A percentile compares a stretch with the other conserved stretches of the same genome.
Evolutionary conservation across 2,888 invertebrate genomes (phyloP).

Genomic region (Acrobeloides nanus): DNA sequence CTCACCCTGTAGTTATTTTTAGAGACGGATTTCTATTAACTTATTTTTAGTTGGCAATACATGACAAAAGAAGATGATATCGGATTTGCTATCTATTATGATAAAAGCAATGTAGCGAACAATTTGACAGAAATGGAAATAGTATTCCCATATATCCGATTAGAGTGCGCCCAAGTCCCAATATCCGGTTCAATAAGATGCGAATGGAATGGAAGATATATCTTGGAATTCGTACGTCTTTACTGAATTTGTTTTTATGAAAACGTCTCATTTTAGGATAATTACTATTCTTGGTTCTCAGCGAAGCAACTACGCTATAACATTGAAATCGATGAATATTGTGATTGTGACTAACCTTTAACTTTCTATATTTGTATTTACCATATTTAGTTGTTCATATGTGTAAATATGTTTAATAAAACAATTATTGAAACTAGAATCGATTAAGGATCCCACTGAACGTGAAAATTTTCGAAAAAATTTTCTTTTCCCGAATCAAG

Average conservation of each 20-base stretch:
- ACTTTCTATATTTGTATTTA: no score
- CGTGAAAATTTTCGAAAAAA: no score
- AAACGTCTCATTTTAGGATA: conserved; percentile 29
- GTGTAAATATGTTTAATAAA: no score
- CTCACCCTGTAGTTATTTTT: no score
- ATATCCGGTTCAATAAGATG: conserved; percentile 42
- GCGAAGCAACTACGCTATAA: conserved; percentile 53
- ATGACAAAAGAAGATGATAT: conserved; percentile 52
- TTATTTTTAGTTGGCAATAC: conserved; percentile 47
- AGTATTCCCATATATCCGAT: conserved; percentile 51
- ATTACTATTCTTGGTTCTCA: conserved; percentile 53
- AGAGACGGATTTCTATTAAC: no score
- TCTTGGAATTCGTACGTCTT: conserved; percentile 15
- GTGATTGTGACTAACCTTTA: not conserved
- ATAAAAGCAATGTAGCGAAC: conserved; percentile 25
- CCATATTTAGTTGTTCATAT: no score
- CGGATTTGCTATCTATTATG: conserved; percentile 51
- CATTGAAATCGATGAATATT: conserved; percentile 46
- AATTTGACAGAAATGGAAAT: conserved; percentile 49
- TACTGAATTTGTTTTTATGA: no score
- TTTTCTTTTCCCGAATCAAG: no score
- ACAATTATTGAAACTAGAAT: no score
- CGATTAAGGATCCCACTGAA: no score
- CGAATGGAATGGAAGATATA: conserved; percentile 45
- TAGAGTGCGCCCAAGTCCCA: conserved; percentile 52